These are phyloP conservation scores for Oxyteleia sp. DNA, from an alignment of 2,888 invertebrate genomes.

Conservation along the genomic window DNA sequence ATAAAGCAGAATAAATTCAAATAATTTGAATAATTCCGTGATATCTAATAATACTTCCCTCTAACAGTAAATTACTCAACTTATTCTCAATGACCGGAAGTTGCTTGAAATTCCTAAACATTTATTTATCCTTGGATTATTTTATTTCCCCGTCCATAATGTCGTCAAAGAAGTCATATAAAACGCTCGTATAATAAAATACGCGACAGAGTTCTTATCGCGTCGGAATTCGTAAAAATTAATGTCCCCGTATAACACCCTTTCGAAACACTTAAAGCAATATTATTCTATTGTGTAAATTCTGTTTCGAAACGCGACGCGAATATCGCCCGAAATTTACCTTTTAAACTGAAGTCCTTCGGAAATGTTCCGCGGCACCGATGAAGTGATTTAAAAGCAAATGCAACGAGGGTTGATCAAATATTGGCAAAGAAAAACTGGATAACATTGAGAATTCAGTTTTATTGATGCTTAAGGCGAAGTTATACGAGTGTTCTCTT, in stretches of 20 bases:
- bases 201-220: no score
- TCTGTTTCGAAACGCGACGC: background rate
- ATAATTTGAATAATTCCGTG: no score
- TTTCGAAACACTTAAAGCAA: background rate
- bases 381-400: slow-evolving; percentile 64
- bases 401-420: slow-evolving; percentile 64
- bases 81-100: no score
- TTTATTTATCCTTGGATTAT: no score
- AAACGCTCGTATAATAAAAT: no score
- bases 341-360: slow-evolving; percentile 34
- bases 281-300: slow-evolving; percentile 25
- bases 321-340: slow-evolving; percentile 37
- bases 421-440: slow-evolving; percentile 65
- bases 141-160: no score
- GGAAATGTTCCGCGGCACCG: slow-evolving; percentile 32
- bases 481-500: slow-evolving; percentile 62
- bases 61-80: no score
- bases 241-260: background rate
- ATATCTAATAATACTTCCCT: no score
- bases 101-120: no score
- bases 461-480: slow-evolving; percentile 65
- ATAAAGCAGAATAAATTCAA: no score
- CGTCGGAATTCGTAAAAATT: background rate
- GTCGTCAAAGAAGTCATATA: no score
- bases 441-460: slow-evolving; percentile 60